Evolutionary conservation across 2,797 vertebrate species (phyloP).

Genomic region (Sebastes baramenuke): DNA sequence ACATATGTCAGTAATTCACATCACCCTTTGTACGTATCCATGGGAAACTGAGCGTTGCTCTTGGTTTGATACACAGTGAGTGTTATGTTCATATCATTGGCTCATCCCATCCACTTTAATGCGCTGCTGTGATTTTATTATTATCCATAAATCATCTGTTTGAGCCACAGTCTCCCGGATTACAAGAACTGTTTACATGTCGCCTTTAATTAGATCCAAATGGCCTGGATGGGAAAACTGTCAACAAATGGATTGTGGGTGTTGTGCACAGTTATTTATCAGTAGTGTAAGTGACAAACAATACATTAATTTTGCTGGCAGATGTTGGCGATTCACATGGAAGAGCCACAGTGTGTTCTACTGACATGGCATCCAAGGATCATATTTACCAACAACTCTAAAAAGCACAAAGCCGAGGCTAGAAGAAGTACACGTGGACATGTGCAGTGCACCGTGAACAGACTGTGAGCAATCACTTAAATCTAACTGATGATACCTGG

Average conservation of each 20-base stretch:
- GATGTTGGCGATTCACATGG: not conserved
- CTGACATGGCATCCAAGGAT: not conserved
- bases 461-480: not conserved
- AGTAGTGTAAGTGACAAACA: slow-evolving; percentile 32
- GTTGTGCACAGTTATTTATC: slow-evolving; percentile 34
- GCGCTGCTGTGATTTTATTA: slow-evolving; percentile 52
- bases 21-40: slow-evolving; percentile 34
- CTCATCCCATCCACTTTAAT: slow-evolving; percentile 17
- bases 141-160: slow-evolving; percentile 64
- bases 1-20: slow-evolving; percentile 51
- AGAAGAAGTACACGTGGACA: not conserved
- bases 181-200: slow-evolving; percentile 63
- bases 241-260: slow-evolving; percentile 35
- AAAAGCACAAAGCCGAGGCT: not conserved
- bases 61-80: slow-evolving; percentile 41
- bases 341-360: not conserved
- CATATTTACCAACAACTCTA: slow-evolving; percentile 9
- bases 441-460: not conserved
- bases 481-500: not conserved
- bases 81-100: slow-evolving; percentile 33
- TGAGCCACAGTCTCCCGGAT: slow-evolving; percentile 42
- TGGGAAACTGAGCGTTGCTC: slow-evolving; percentile 48
- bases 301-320: slow-evolving; percentile 21
- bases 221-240: slow-evolving; percentile 48
- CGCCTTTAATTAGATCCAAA: slow-evolving; percentile 68